phyloP scores from a whole-genome alignment of 2,113 vertebrate species.

The Oreotrochilus melanogaster region DNA sequence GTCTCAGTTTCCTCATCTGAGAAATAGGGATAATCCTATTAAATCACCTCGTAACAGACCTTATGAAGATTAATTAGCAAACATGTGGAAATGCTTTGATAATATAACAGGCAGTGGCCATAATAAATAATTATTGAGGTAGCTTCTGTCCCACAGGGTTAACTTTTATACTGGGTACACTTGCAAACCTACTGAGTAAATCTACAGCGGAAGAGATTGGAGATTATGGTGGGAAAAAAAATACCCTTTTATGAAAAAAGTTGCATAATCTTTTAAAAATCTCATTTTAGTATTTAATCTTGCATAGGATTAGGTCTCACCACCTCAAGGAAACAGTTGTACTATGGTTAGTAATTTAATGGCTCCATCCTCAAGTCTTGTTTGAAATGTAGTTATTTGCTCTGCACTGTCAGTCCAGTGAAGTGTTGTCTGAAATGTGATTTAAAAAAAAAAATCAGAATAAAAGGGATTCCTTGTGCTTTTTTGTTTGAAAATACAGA shows the following conservation, averaged over 20 bases:
- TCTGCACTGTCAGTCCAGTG: neutral
- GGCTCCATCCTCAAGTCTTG: neutral
- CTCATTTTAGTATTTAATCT: neutral
- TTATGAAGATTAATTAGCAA: conserved; percentile 20
- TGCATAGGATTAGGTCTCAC: neutral
- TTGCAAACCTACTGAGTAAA: neutral
- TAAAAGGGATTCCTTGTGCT: neutral
- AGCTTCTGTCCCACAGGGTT: neutral
- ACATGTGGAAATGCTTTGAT: conserved; percentile 10
- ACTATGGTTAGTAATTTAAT: neutral
- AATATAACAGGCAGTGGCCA: neutral
- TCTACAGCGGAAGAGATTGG: neutral
- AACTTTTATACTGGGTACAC: neutral
- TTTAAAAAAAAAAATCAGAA: neutral
- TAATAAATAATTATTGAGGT: neutral
- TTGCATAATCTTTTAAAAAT: neutral
- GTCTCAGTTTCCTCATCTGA: conserved; percentile 16
- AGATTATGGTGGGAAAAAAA: neutral
- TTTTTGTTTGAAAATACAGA: neutral
- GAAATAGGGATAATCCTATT: conserved; percentile 34
- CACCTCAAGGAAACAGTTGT: neutral
- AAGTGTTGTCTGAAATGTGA: neutral
- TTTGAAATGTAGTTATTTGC: neutral
- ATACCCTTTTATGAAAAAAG: neutral
- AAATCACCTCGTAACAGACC: neutral